These are phyloP conservation scores for Melipona bicolor DNA, from an alignment of 2,888 invertebrate genomes.

Conservation along the genomic window DNA sequence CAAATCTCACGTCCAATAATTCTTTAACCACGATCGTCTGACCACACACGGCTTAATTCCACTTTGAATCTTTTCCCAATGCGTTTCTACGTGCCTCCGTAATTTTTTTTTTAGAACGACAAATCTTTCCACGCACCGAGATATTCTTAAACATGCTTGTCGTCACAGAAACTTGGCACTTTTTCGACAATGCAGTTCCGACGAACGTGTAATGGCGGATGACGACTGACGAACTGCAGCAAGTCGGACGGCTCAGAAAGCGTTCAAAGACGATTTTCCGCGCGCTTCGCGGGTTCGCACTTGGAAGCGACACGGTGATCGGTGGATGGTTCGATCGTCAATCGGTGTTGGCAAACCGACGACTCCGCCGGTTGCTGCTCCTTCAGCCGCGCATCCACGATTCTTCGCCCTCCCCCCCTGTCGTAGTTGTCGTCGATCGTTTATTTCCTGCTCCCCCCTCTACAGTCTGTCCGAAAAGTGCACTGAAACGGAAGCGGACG, in stretches of 20 bases:
- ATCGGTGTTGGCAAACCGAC: constrained; percentile 14
- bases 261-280: constrained; percentile 29
- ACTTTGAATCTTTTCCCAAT: neutral
- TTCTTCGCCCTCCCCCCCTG: neutral
- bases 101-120: neutral
- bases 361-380: neutral
- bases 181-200: neutral
- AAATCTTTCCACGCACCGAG: no score
- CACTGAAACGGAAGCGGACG: constrained; percentile 68
- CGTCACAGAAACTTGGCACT: neutral
- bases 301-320: neutral
- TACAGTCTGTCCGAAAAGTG: constrained; percentile 67
- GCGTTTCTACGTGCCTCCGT: neutral
- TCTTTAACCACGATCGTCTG: neutral
- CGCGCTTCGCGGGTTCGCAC: constrained; percentile 4
- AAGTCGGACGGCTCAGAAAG: neutral
- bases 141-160: no score
- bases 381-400: constrained; percentile 7
- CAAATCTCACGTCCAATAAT: neutral
- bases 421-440: constrained; percentile 47
- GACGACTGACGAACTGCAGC: neutral
- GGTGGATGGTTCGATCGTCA: constrained; percentile 7
- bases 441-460: constrained; percentile 65
- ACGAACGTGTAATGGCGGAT: neutral
- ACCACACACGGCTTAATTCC: neutral